phyloP scores from a whole-genome alignment of 2,888 invertebrate species.

The Apamea crenata region DNA sequence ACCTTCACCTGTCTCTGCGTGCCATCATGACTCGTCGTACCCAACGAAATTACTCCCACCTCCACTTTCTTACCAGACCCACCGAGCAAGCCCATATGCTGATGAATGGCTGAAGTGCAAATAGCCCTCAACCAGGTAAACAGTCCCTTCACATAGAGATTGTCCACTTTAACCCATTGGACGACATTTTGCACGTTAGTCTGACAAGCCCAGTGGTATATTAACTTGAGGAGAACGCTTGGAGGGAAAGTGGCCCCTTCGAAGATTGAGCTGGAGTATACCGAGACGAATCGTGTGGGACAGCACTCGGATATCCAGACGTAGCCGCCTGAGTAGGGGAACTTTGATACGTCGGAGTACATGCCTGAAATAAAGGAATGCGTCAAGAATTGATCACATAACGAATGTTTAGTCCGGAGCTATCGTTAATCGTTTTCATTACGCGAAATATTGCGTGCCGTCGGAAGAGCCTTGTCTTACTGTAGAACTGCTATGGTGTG shows the following conservation, averaged over 20 bases:
- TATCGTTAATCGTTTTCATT: too few relatives aligned
- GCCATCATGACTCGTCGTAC: constrained; percentile 95
- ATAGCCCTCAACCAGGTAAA: constrained; percentile 92
- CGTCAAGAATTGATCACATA: too few relatives aligned
- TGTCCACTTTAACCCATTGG: constrained; percentile 95
- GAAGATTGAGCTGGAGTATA: constrained; percentile 96
- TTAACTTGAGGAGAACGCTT: constrained; percentile 94
- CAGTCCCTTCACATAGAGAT: constrained; percentile 90
- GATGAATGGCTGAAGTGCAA: constrained; percentile 95
- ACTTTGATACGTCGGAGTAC: constrained; percentile 96
- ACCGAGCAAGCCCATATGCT: constrained; percentile 93
- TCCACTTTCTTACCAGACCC: constrained; percentile 93
- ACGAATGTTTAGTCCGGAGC: too few relatives aligned
- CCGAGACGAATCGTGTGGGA: constrained; percentile 95
- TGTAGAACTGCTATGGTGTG: too few relatives aligned
- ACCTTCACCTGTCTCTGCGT: constrained; percentile 95
- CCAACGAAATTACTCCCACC: constrained; percentile 96
- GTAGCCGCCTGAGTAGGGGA: constrained; percentile 97
- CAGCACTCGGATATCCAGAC: constrained; percentile 98
- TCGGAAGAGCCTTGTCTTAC: too few relatives aligned
- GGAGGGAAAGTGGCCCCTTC: constrained; percentile 96
- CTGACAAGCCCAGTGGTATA: constrained; percentile 98
- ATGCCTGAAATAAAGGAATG: constrained; percentile 89
- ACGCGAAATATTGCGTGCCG: too few relatives aligned
- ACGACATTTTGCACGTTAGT: constrained; percentile 97